These are phyloP conservation scores for Morphnarchus princeps DNA, from an alignment of 2,113 vertebrate species.

Conservation along the genomic window DNA sequence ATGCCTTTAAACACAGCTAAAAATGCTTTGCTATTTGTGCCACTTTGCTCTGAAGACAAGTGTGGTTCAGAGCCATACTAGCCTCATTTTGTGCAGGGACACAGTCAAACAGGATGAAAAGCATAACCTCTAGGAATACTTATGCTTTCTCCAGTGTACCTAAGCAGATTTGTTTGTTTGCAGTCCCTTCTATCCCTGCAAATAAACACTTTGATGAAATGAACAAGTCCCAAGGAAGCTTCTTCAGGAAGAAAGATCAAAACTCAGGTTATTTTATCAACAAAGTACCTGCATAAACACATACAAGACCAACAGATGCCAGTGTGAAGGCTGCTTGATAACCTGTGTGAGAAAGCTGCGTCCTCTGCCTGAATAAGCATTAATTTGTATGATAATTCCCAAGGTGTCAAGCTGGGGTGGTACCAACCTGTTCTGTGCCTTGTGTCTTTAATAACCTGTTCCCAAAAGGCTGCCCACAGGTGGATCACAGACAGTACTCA, in stretches of 20 bases:
- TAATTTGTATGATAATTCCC: neutral
- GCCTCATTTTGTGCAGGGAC: neutral
- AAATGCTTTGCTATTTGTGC: neutral
- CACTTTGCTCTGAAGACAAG: neutral
- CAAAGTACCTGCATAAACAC: neutral
- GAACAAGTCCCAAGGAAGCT: neutral
- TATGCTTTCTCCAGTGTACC: neutral
- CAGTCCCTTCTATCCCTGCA: neutral
- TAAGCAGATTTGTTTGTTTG: neutral
- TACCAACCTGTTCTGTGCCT: neutral
- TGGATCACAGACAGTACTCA: neutral
- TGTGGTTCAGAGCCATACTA: neutral
- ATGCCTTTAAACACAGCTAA: neutral
- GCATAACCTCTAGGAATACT: neutral
- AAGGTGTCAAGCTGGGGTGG: neutral
- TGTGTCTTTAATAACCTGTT: neutral
- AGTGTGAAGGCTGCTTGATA: neutral
- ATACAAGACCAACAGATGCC: neutral
- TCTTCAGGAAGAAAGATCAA: neutral
- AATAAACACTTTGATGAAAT: neutral
- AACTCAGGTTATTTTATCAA: neutral
- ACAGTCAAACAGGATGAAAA: neutral
- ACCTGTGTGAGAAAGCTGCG: neutral
- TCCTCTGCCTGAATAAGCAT: neutral
- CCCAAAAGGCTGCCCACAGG: neutral